phyloP scores from a whole-genome alignment of 2,113 vertebrate species.

The Hippoglossus stenolepis region DNA sequence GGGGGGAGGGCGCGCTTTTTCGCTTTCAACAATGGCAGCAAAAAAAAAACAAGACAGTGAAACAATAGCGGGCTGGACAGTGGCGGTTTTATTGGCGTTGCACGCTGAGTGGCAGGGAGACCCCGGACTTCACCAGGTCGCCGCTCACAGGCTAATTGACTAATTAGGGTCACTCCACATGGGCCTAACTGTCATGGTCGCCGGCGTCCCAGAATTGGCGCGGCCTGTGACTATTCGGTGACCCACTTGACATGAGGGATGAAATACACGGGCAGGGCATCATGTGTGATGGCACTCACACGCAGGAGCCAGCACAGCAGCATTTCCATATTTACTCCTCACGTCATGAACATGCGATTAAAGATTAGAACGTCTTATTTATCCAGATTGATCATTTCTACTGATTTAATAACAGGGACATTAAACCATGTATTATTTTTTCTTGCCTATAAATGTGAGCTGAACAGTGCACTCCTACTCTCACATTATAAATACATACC shows the following conservation, averaged over 20 bases:
- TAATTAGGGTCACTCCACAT: constrained; percentile 66
- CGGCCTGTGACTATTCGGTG: constrained; percentile 66
- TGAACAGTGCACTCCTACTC: constrained; percentile 15
- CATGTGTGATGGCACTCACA: background rate
- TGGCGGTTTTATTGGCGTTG: constrained; percentile 31
- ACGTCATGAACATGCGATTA: background rate
- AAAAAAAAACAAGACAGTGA: constrained; percentile 29
- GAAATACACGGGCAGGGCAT: background rate
- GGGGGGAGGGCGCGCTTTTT: background rate
- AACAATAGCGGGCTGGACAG: constrained; percentile 66
- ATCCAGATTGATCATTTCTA: constrained; percentile 1
- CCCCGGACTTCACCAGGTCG: constrained; percentile 26
- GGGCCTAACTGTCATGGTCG: constrained; percentile 57
- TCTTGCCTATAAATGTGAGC: background rate
- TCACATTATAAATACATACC: constrained; percentile 29
- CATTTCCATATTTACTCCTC: background rate
- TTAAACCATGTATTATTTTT: constrained; percentile 23
- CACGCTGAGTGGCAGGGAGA: constrained; percentile 17
- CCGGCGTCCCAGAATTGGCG: constrained; percentile 24
- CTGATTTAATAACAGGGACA: constrained; percentile 3
- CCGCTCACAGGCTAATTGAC: constrained; percentile 55
- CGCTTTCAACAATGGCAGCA: constrained; percentile 49
- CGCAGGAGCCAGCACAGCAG: background rate
- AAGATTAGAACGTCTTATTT: constrained; percentile 1
- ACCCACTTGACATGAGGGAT: constrained; percentile 44